These are phyloP conservation scores for Drosophila parabipectinata DNA, from an alignment of 1,140 invertebrate species.

Conservation along the genomic window DNA sequence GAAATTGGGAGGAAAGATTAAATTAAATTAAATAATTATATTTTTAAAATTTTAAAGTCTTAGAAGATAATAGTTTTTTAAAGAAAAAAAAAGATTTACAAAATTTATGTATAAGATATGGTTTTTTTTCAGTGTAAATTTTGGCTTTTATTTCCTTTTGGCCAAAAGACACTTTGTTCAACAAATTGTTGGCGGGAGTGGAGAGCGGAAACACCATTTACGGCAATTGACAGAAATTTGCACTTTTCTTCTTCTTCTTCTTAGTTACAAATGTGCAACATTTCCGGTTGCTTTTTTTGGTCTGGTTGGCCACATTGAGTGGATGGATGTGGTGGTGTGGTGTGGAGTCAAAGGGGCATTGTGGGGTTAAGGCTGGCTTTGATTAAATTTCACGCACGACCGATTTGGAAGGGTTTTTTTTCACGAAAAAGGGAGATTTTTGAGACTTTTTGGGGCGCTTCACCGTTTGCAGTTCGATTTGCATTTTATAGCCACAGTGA, in stretches of 20 bases:
- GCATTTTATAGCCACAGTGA: constrained; percentile 27
- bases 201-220: constrained; percentile 68
- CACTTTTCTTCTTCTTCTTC: constrained; percentile 40
- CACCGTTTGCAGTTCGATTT: constrained; percentile 54
- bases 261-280: constrained; percentile 78
- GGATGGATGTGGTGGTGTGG: constrained; percentile 44
- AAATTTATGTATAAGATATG: too few species aligned
- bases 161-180: constrained; percentile 11
- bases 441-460: constrained; percentile 16
- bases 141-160: background rate
- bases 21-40: too few species aligned
- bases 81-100: too few species aligned
- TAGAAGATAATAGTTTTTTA: background rate
- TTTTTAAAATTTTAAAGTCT: background rate
- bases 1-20: background rate
- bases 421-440: constrained; percentile 18
- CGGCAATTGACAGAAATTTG: constrained; percentile 77
- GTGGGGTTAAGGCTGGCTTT: constrained; percentile 54
- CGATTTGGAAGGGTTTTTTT: constrained; percentile 46
- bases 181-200: constrained; percentile 61
- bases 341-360: background rate
- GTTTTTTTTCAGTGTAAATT: background rate
- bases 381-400: constrained; percentile 81
- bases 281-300: constrained; percentile 68
- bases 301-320: constrained; percentile 60